Base-by-base conservation (phyloP, 2,888 invertebrate species). In the Silvanus unidentatus region DNA sequence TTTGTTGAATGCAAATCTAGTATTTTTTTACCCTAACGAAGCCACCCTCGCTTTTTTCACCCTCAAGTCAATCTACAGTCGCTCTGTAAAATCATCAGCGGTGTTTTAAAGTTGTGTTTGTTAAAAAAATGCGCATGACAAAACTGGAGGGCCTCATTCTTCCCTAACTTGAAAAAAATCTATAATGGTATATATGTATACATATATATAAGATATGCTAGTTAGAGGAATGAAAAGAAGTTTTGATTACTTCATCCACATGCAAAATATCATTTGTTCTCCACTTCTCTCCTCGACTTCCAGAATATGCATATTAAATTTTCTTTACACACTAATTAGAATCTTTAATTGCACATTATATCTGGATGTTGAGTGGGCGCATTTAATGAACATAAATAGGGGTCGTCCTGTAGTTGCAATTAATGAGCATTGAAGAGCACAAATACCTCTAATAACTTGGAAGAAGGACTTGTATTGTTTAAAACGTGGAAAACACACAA, bases 21-120 rank as follows among this genome's bases (percentile, higher is more conserved):
- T 70, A 67, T 70, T 71, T 71, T 68, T 69, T 70, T 68, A 66
- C 70, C 70, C 70, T 70, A 71, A 70, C 71, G 70, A 70, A 70
- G 69, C 64, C 67, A 71, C 71, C 71, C 71, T 70, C 70, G 70
- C 68, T 68, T 68, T 70, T 70, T 70, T 69, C 68, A 67, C 69
- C 70, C 69, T 66, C 69, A 66, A 69, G 68, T 67, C 69, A 66
- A 66, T 63, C 64, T 60, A 58, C 56, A 64, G 63, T 52, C 52
- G 64, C 45, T 64, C 69, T 60, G 56, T 43, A 50, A 53, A 60
- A 50, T 54, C 40, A 43, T 54, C 45, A 49, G 44, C 44, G 35
- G 30, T 41, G 48, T 55, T 60, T 58, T 54, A 55, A 62, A 57
- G 55, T n/a, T 16, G 10, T 10, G 12, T 27, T 10, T 39, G 22